Percentiles rank a stretch among this genome's conserved stretches.
Evolutionary conservation across 2,113 vertebrate genomes (phyloP).

Genomic region (Brachirus orientalis): DNA sequence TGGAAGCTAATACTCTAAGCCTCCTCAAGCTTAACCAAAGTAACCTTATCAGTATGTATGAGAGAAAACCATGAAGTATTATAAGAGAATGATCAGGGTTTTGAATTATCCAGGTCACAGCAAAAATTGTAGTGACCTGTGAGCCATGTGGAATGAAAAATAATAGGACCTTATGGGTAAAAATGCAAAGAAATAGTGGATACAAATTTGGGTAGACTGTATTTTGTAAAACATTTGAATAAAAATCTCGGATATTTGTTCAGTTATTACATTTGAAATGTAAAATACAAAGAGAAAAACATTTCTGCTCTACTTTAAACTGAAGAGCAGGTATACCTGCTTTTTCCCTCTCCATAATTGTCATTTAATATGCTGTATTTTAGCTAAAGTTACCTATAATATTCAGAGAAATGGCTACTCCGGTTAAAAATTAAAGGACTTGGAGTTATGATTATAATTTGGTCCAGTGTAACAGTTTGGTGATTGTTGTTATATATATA

Average conservation of each 20-base stretch:
- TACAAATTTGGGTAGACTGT: no score
- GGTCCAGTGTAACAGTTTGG: no score
- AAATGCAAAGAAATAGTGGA: no score
- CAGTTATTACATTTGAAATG: neutral
- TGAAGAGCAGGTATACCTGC: neutral
- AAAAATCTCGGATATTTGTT: neutral
- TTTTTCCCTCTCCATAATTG: neutral
- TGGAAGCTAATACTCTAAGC: slow-evolving; percentile 42
- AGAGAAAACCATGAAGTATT: slow-evolving; percentile 39
- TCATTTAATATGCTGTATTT: neutral
- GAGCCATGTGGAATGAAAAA: neutral
- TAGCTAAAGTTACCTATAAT: neutral
- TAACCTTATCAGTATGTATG: slow-evolving; percentile 47
- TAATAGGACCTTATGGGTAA: neutral
- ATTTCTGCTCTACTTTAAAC: neutral
- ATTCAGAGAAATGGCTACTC: neutral
- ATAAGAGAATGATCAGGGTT: slow-evolving; percentile 28
- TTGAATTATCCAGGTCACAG: slow-evolving; percentile 14
- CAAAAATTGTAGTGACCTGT: neutral
- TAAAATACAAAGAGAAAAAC: neutral
- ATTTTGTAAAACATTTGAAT: no score
- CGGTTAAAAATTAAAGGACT: no score
- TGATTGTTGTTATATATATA: no score
- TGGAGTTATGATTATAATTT: no score
- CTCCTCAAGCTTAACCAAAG: slow-evolving; percentile 30